These are phyloP conservation scores for Crocodylus rhombifer DNA, from an alignment of 2,797 vertebrate genomes.

Conservation along the genomic window DNA sequence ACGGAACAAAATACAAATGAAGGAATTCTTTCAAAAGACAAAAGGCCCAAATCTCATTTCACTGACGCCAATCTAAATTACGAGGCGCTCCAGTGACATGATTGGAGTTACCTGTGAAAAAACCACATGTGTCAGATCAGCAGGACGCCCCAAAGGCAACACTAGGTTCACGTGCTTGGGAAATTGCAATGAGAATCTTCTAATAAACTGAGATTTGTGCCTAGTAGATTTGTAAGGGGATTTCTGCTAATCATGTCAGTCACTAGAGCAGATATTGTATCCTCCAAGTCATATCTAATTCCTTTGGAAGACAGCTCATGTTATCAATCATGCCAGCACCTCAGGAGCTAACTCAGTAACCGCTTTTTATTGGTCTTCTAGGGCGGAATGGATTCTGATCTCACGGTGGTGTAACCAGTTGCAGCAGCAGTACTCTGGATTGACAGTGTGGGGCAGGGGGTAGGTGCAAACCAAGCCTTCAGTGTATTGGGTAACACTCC, in stretches of 20 bases:
- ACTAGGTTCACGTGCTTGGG: background rate
- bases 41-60: background rate
- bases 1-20: background rate
- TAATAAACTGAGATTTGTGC: background rate
- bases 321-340: background rate
- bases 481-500: background rate
- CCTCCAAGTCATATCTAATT: background rate
- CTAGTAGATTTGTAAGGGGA: rapidly evolving
- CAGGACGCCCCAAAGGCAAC: background rate
- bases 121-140: background rate
- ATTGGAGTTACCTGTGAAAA: background rate
- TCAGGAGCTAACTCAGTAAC: background rate
- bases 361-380: background rate
- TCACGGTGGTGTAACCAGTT: background rate
- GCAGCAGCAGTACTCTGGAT: background rate
- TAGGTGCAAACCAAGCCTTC: background rate
- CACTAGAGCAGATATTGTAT: background rate
- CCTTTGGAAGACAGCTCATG: background rate
- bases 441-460: background rate
- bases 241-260: constrained; percentile 4
- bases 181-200: background rate
- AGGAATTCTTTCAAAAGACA: background rate
- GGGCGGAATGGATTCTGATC: background rate
- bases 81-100: background rate
- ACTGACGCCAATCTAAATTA: background rate